Conservation (phyloP, 2,888 invertebrate genomes). For the Tricholauxania praeusta region DNA sequence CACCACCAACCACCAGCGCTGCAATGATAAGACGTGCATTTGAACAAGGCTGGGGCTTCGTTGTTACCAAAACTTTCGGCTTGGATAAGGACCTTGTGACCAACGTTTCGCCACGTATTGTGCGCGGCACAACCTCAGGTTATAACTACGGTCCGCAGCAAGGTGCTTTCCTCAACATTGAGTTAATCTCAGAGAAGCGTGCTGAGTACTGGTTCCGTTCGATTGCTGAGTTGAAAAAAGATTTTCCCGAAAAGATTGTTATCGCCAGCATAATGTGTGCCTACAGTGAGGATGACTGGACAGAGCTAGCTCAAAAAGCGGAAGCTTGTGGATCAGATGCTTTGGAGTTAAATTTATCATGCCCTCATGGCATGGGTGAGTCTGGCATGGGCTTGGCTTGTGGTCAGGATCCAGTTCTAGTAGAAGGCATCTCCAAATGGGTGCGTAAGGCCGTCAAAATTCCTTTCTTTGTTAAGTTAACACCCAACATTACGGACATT, state of each 20-base stretch:
- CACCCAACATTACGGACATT: constrained; percentile 97
- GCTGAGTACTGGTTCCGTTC: constrained; percentile 93
- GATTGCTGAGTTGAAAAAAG: constrained; percentile 87
- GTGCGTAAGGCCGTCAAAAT: constrained; percentile 87
- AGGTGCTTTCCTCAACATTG: constrained; percentile 96
- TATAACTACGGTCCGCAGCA: constrained; percentile 96
- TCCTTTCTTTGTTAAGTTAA: constrained; percentile 97
- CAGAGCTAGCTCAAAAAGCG: constrained; percentile 80
- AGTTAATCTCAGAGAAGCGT: constrained; percentile 97
- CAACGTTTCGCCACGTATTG: constrained; percentile 96
- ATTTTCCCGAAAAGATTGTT: constrained; percentile 91
- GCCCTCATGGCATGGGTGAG: constrained; percentile 99
- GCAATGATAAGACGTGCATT: constrained; percentile 95
- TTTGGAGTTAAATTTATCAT: constrained; percentile 94
- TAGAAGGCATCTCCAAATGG: constrained; percentile 92
- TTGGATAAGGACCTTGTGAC: constrained; percentile 97
- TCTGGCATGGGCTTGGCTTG: constrained; percentile 98
- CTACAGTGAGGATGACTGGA: constrained; percentile 91
- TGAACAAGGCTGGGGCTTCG: constrained; percentile 97
- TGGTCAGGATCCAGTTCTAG: constrained; percentile 92
- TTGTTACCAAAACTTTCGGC: constrained; percentile 96
- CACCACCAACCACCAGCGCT: constrained; percentile 95
- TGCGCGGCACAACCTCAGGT: constrained; percentile 93
- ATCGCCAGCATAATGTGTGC: constrained; percentile 98
- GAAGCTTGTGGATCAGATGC: constrained; percentile 92